A percentile compares a stretch with the other conserved stretches of the same genome.
Conservation (phyloP, 2,888 invertebrate species). For the Axea sp. region DNA sequence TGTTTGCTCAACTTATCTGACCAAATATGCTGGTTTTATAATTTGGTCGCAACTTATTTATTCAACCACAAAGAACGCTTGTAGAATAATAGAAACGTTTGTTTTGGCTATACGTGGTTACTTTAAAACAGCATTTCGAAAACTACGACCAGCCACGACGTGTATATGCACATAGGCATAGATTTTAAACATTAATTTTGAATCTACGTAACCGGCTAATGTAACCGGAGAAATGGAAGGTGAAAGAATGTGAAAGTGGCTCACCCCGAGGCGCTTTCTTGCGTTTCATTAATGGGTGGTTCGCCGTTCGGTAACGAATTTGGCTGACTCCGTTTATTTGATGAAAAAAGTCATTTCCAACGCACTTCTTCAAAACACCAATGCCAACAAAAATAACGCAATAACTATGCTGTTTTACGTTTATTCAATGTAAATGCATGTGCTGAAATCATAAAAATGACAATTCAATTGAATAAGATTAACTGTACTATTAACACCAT, state of each 20-base stretch:
- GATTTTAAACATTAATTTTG: slow-evolving; percentile 59
- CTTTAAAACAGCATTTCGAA: slow-evolving; percentile 8
- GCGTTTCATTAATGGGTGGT: slow-evolving; percentile 64
- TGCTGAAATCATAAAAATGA: no score
- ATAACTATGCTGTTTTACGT: no score
- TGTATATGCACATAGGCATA: slow-evolving; percentile 10
- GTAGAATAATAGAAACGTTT: no score
- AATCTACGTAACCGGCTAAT: slow-evolving; percentile 61
- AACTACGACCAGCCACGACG: neutral
- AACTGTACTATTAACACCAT: no score
- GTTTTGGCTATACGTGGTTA: slow-evolving; percentile 20
- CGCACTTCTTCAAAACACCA: neutral
- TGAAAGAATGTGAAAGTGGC: slow-evolving; percentile 75
- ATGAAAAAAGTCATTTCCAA: slow-evolving; percentile 22
- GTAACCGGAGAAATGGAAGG: slow-evolving; percentile 61
- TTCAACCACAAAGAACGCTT: no score
- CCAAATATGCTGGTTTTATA: no score
- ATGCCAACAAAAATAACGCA: no score
- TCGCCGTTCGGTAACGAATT: slow-evolving; percentile 45
- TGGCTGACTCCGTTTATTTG: slow-evolving; percentile 35
- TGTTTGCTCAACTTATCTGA: slow-evolving; percentile 12
- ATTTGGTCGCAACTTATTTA: no score
- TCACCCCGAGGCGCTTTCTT: slow-evolving; percentile 67
- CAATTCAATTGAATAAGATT: no score
- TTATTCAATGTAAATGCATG: no score